A percentile compares a stretch with the other conserved stretches of the same genome.
phyloP scores from a whole-genome alignment of 2,113 vertebrate genomes.

The Oceanodroma tethys region DNA sequence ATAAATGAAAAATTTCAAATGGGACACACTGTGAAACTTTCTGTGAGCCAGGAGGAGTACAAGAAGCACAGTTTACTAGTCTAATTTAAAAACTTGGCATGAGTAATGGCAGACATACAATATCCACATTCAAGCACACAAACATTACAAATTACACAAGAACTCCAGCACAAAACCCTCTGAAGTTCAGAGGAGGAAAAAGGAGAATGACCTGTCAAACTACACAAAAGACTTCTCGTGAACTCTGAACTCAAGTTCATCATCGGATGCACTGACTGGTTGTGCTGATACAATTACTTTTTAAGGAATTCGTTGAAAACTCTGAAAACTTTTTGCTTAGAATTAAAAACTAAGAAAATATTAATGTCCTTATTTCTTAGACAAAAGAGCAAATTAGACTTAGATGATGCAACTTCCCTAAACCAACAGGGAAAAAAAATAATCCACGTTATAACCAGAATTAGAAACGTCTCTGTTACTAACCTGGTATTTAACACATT shows the following conservation, averaged over 20 bases:
- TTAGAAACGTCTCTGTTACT: not conserved
- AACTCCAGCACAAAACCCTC: not conserved
- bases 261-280: not conserved
- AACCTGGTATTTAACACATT: not conserved
- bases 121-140: not conserved
- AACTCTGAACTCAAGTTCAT: not conserved
- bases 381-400: not conserved
- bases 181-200: not conserved
- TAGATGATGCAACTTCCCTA: not conserved
- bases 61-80: not conserved
- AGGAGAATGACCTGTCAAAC: not conserved
- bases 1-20: not conserved
- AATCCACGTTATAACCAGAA: not conserved
- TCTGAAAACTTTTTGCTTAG: not conserved
- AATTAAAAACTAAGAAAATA: not conserved
- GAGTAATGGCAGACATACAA: not conserved
- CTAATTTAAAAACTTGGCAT: not conserved
- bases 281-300: not conserved
- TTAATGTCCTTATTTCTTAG: not conserved
- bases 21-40: not conserved
- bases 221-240: not conserved
- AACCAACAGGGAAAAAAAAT: not conserved
- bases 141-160: not conserved
- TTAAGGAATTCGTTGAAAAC: not conserved
- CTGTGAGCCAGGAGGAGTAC: not conserved